These are phyloP conservation scores for Nicator chloris DNA, from an alignment of 2,113 vertebrate species.

Conservation along the genomic window DNA sequence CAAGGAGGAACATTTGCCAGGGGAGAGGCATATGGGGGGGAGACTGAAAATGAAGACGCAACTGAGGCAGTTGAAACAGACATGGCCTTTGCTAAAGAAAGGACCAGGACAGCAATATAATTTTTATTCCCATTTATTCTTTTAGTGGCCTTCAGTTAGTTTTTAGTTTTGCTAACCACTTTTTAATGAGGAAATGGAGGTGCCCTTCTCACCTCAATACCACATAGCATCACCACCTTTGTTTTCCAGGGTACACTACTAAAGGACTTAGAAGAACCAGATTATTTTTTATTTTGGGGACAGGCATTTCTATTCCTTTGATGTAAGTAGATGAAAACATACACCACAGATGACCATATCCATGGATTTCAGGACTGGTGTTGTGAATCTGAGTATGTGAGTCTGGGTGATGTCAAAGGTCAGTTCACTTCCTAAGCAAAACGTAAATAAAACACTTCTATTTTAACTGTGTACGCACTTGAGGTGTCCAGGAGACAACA, in stretches of 20 bases:
- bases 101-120: not conserved
- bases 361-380: not conserved
- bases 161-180: not conserved
- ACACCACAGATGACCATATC: not conserved
- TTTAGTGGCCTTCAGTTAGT: not conserved
- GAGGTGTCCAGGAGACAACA: not conserved
- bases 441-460: not conserved
- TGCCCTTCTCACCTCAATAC: not conserved
- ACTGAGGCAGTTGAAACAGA: not conserved
- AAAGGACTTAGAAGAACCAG: not conserved
- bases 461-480: not conserved
- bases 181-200: not conserved
- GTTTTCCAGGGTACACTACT: not conserved
- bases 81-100: not conserved
- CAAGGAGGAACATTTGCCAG: not conserved
- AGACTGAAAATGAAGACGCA: not conserved
- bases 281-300: not conserved
- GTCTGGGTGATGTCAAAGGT: not conserved
- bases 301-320: not conserved
- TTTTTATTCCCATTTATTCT: not conserved
- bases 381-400: not conserved
- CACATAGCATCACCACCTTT: not conserved
- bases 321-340: not conserved
- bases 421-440: not conserved
- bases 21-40: not conserved